Conservation (phyloP, 2,113 vertebrate genomes). For the Pedionomus torquatus region DNA sequence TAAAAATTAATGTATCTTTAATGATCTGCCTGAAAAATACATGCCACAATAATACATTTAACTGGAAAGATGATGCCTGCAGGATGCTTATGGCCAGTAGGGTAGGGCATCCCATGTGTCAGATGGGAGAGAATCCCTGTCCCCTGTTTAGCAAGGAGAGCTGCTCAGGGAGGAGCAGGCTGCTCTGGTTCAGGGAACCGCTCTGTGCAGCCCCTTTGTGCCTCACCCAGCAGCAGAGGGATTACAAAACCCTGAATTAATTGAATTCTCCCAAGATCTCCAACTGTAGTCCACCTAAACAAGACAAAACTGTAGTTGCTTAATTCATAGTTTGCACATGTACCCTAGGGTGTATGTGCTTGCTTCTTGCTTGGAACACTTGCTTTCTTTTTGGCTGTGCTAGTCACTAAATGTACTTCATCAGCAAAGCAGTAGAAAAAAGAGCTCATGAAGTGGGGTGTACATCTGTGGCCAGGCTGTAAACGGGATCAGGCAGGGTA, state of each 20-base stretch:
- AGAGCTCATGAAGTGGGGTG: neutral
- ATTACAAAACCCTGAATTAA: neutral
- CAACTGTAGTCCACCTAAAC: neutral
- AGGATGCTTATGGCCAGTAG: neutral
- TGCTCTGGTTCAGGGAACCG: neutral
- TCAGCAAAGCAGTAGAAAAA: neutral
- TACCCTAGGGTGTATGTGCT: neutral
- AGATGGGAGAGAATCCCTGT: neutral
- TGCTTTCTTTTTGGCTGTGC: neutral
- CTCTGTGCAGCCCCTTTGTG: neutral
- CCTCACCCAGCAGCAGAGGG: neutral
- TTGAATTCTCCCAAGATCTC: neutral
- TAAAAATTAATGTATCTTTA: neutral
- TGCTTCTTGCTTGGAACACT: neutral
- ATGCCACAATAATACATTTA: neutral
- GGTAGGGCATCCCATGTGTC: fast-evolving
- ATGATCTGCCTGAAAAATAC: neutral
- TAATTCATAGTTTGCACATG: neutral
- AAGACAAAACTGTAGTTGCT: neutral
- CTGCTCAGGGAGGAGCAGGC: neutral
- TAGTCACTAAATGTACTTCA: neutral
- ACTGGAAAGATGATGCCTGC: neutral
- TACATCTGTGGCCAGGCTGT: neutral
- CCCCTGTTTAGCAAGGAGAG: neutral
- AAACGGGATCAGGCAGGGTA: neutral